Conservation (phyloP, 2,113 vertebrate genomes). For the Solea senegalensis region DNA sequence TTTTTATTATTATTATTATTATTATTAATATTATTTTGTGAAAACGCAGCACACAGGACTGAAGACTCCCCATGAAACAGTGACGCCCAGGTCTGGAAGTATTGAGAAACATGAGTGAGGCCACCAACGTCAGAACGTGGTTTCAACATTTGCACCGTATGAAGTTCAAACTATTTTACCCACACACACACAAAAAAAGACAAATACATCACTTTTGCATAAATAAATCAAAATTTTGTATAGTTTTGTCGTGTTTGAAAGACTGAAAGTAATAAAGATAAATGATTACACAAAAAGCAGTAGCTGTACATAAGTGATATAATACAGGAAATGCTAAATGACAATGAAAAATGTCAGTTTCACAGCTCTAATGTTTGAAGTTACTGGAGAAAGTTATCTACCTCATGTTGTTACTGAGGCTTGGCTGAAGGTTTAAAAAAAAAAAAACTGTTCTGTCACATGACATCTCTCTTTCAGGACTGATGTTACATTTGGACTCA, state of each 20-base stretch:
- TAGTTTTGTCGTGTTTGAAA: constrained; percentile 39
- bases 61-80: background rate
- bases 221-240: constrained; percentile 15
- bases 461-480: constrained; percentile 25
- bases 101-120: background rate
- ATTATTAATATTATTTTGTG: background rate
- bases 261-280: constrained; percentile 32
- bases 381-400: constrained; percentile 66
- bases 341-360: constrained; percentile 36
- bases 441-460: constrained; percentile 10
- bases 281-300: constrained; percentile 35
- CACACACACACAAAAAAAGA: constrained; percentile 43
- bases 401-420: constrained; percentile 67
- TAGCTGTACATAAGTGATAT: constrained; percentile 20
- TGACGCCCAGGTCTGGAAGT: constrained; percentile 15
- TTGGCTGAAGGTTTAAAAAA: constrained; percentile 7
- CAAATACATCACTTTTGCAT: constrained; percentile 19
- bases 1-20: no score
- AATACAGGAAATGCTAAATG: constrained; percentile 2
- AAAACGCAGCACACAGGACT: constrained; percentile 15
- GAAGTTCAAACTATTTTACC: constrained; percentile 46
- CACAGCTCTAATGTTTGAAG: constrained; percentile 31
- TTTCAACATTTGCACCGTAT: constrained; percentile 19
- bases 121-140: constrained; percentile 2
- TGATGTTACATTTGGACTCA: constrained; percentile 10